Base-by-base conservation (phyloP, 1,140 invertebrate species). In the Triops longicaudatus region DNA sequence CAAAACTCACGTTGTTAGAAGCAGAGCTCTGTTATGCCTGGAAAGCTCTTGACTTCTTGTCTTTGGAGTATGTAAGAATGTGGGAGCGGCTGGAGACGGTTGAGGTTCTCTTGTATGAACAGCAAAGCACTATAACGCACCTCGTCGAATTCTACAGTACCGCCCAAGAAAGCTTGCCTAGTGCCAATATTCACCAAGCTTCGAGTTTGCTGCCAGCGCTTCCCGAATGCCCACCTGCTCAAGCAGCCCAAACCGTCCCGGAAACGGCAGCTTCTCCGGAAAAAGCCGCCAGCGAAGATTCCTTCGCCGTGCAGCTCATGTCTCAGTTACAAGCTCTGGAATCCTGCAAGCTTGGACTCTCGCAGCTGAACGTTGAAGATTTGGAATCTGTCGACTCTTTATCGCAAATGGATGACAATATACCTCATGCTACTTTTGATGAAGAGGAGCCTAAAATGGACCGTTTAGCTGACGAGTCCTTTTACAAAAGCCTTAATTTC, bases 31-130 rank as follows among this genome's bases (percentile, higher is more conserved):
- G 93, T 79, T 95, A 94, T 82, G 94, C 94, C 0, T 97, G 94
- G 94, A 87, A 93, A 78, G 93, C 94, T 1, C 85, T 97, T 75
- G 94, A 96, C 82, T 87, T 96, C 44, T 87, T 97, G 7, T 95
- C 93, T 26, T 92, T 93, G 80, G 95, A 97, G 83, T 97, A 96
- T 81, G 91, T 95, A 17, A 93, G 94, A 82, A 97, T 97, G 90
- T 96, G 94, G 94, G 92, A 94, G 82, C 87, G 93, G 75, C 86
- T 97, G 73, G 94, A 97, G 81, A 94, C 95, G 83, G 85, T 96
- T n/a, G 95, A 97, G 83, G 89, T 91, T 50, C 87, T 97, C 72
- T 86, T 96, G 1, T 91, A 91, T 81, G 93, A 96, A 82, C 94
- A 97, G 84, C 94, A 96, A 82, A 91, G 91, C 78, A 93, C 96